Conservation (phyloP, 2,113 vertebrate species). For the Anarrhichthys ocellatus region DNA sequence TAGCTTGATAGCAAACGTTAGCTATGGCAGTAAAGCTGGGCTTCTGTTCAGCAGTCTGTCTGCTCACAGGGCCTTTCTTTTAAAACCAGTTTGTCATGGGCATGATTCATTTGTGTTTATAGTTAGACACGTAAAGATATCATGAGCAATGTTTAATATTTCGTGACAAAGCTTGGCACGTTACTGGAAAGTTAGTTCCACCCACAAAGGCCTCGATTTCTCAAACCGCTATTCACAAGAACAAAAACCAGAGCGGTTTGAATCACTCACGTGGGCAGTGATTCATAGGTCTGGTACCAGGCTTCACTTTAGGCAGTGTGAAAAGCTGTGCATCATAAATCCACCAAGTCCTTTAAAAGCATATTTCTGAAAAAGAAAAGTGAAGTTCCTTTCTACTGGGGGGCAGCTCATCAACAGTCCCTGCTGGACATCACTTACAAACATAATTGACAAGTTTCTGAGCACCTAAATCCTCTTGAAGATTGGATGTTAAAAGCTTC, state of each 20-base stretch:
- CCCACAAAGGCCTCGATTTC: constrained; percentile 5
- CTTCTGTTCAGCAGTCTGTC: neutral
- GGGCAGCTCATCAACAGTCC: constrained; percentile 52
- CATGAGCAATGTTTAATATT: constrained; percentile 9
- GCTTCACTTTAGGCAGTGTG: constrained; percentile 6
- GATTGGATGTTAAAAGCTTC: constrained; percentile 71
- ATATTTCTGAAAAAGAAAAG: constrained; percentile 23
- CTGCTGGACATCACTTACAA: constrained; percentile 69
- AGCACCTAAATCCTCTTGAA: constrained; percentile 60
- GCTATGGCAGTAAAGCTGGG: neutral
- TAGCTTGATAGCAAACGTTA: neutral
- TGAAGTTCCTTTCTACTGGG: neutral
- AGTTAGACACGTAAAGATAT: neutral
- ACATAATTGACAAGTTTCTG: constrained; percentile 63
- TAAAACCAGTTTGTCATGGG: neutral
- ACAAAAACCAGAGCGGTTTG: constrained; percentile 22
- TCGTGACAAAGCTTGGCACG: constrained; percentile 18
- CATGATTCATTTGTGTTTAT: neutral
- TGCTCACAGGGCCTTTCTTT: neutral
- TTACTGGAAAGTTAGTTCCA: neutral
- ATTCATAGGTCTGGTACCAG: constrained; percentile 1
- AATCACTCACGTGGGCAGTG: constrained; percentile 9
- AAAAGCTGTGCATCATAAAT: constrained; percentile 23
- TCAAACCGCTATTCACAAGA: constrained; percentile 21
- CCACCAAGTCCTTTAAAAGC: neutral